Evolutionary conservation across 2,797 vertebrate genomes (phyloP), one percentile per base, ranked within the genome.

Genomic region (Sebastiscus albofasciatus): DNA sequence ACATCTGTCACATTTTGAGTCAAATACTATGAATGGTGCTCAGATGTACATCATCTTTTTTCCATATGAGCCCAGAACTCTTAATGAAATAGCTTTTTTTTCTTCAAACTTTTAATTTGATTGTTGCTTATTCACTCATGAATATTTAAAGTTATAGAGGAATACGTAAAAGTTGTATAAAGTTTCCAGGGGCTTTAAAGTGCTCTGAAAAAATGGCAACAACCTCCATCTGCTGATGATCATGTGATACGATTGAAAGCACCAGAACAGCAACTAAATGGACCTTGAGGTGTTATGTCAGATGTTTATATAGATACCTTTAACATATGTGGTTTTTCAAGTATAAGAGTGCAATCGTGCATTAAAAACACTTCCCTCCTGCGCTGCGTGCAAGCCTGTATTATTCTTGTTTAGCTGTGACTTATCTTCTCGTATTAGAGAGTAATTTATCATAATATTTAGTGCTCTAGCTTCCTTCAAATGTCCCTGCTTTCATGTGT

Each of bases 361-460:
- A 56, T 83, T 70, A 65, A 87, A 82, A 83, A 49, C 65, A 27
- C 68, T 6, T 34, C 49, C 66, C 14, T 82, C n/a, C 49, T 70
- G 52, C 42, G 8, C 87, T 92, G 88, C 75, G 83, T 94, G 92
- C 84, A 84, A 91, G 89, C 75, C 85, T 80, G 64, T 94, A 81
- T 94, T 94, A 86, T 95, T 94, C 87, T 89, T 88, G 76, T 90
- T 91, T 88, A 82, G 81, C 89, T 74, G 72, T 65, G 84, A 91
- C 83, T 92, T 94, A 93, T 89, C 92, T 92, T 81, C 81, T 84
- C 60, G 67, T 88, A 94, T 94, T 93, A 94, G 88, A 75, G 78
- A 49, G 67, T 94, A 91, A 95, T 94, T 95, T 93, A 95, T 94
- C 93, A 95, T 93, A 94, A 94, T 94, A 95, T 95, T 95, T 95